These are phyloP conservation scores for Trogon melanurus DNA, from an alignment of 2,113 vertebrate species.

Conservation along the genomic window DNA sequence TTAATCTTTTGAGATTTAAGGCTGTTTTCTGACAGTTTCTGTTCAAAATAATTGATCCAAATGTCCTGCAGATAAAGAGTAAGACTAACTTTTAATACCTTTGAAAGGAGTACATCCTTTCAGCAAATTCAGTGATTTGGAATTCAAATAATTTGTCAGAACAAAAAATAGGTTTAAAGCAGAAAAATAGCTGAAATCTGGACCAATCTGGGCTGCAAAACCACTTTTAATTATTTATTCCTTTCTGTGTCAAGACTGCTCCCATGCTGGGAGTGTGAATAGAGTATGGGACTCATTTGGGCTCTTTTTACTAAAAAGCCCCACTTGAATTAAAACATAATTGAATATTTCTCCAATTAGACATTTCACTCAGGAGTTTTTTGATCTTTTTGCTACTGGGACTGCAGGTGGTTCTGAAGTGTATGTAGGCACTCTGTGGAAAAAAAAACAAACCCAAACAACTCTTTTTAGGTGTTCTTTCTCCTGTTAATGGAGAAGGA, in stretches of 20 bases:
- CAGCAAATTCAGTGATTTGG: not conserved
- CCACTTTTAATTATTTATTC: not conserved
- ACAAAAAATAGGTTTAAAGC: not conserved
- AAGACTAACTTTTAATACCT: not conserved
- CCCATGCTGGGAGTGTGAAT: not conserved
- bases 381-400: not conserved
- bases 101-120: not conserved
- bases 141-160: not conserved
- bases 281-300: not conserved
- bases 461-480: not conserved
- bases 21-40: not conserved
- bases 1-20: not conserved
- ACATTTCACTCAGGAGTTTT: not conserved
- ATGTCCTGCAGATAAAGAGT: not conserved
- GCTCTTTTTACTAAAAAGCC: not conserved
- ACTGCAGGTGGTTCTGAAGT: not conserved
- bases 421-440: not conserved
- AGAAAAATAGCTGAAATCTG: not conserved
- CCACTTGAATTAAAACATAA: not conserved
- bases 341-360: not conserved
- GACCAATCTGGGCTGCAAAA: not conserved
- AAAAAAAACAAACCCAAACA: not conserved
- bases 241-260: not conserved
- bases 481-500: not conserved
- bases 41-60: not conserved